phyloP scores from a whole-genome alignment of 2,113 vertebrate species.

The Oostethus manadensis region DNA sequence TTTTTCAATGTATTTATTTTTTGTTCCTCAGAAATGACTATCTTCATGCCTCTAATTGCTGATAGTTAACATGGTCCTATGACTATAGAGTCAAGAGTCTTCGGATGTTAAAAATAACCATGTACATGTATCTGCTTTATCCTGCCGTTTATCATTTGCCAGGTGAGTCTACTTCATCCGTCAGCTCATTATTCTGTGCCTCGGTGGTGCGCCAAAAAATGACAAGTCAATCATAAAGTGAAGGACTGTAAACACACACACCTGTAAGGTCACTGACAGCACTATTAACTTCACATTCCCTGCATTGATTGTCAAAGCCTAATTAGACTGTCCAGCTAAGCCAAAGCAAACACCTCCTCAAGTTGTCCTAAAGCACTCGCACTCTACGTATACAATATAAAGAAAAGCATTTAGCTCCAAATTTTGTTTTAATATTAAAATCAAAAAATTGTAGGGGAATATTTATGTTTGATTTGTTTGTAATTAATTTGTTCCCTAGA shows the following conservation, averaged over 20 bases:
- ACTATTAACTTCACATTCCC: conserved; percentile 21
- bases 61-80: too few species aligned
- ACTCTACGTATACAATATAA: conserved; percentile 5
- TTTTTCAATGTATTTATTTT: too few species aligned
- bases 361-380: conserved; percentile 43
- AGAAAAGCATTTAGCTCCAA: background rate
- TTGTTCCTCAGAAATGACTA: too few species aligned
- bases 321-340: conserved; percentile 38
- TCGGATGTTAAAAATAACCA: too few species aligned
- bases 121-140: background rate
- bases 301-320: conserved; percentile 39
- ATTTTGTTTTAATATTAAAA: too few species aligned
- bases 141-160: conserved; percentile 4
- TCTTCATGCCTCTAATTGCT: too few species aligned
- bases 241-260: conserved; percentile 25
- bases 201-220: conserved; percentile 21
- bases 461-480: too few species aligned
- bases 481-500: too few species aligned
- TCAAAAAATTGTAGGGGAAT: too few species aligned
- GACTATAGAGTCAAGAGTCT: too few species aligned
- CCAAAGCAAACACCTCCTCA: conserved; percentile 48
- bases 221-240: conserved; percentile 38
- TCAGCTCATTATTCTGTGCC: conserved; percentile 45
- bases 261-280: conserved; percentile 40
- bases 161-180: conserved; percentile 41